A percentile compares a stretch with the other conserved stretches of the same genome.
Evolutionary conservation across 2,797 vertebrate species (phyloP).

Genomic region (Anabacerthia variegaticeps): DNA sequence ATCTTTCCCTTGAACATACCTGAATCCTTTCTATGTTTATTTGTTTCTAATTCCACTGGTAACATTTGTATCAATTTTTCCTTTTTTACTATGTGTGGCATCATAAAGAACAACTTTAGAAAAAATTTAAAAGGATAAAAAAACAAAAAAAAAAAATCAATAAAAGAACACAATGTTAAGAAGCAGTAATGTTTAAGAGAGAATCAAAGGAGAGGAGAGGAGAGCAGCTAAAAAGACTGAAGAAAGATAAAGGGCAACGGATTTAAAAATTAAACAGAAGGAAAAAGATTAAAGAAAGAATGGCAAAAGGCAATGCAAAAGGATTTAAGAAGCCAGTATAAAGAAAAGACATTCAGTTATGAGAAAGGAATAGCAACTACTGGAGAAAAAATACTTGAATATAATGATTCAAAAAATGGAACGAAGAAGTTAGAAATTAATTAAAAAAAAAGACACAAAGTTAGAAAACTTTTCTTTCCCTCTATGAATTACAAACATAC

Average conservation of each 20-base stretch:
- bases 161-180: slow-evolving; percentile 70
- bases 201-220: slow-evolving; percentile 72
- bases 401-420: slow-evolving; percentile 34
- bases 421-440: slow-evolving; percentile 41
- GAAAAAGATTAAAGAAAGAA: slow-evolving; percentile 76
- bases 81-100: background rate
- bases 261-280: slow-evolving; percentile 79
- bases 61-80: slow-evolving; percentile 16
- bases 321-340: slow-evolving; percentile 72
- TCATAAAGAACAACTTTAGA: slow-evolving; percentile 31
- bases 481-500: background rate
- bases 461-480: background rate
- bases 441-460: slow-evolving; percentile 18
- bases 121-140: slow-evolving; percentile 56
- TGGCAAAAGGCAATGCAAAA: slow-evolving; percentile 71
- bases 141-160: slow-evolving; percentile 64
- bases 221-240: slow-evolving; percentile 70
- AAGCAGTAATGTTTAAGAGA: slow-evolving; percentile 67
- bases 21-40: slow-evolving; percentile 18
- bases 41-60: slow-evolving; percentile 43
- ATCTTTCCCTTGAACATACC: slow-evolving; percentile 40
- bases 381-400: slow-evolving; percentile 6
- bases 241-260: slow-evolving; percentile 77
- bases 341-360: slow-evolving; percentile 60
- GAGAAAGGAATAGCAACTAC: slow-evolving; percentile 63